Conservation (phyloP, 64 coral and sea anemone genomes). For the Trachythela sp. region DNA sequence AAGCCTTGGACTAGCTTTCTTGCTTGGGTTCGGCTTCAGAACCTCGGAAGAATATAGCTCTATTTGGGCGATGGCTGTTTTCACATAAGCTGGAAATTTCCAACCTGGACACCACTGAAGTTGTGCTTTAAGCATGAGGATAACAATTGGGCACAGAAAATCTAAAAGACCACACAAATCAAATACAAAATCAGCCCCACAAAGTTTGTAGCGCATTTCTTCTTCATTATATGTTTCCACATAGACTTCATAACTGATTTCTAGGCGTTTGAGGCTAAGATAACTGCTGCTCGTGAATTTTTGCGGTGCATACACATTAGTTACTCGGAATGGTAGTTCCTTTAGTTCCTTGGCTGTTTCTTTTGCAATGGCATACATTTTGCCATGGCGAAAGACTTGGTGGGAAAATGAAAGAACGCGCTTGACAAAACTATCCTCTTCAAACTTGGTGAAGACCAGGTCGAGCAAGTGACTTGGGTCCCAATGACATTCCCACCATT, state of each 20-base stretch:
- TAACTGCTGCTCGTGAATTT: slow-evolving; percentile 12
- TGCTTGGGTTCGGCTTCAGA: neutral
- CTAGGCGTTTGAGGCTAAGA: neutral
- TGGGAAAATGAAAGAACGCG: neutral
- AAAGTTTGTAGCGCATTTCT: slow-evolving; percentile 8
- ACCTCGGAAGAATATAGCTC: neutral
- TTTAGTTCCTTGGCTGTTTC: neutral
- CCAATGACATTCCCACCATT: slow-evolving; percentile 18
- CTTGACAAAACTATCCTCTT: neutral
- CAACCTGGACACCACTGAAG: slow-evolving; percentile 21
- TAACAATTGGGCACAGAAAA: neutral
- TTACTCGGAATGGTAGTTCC: neutral
- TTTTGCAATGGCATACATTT: slow-evolving; percentile 2
- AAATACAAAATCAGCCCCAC: slow-evolving; percentile 12
- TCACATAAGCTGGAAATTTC: slow-evolving; percentile 14
- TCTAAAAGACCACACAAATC: slow-evolving; percentile 14
- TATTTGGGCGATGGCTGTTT: slow-evolving; percentile 1
- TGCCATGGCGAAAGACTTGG: neutral
- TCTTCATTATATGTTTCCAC: slow-evolving; percentile 17
- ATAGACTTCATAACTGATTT: slow-evolving; percentile 9
- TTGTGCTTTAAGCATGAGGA: slow-evolving; percentile 16
- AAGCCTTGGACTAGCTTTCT: slow-evolving; percentile 19
- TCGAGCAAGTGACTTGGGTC: neutral
- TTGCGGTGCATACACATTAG: slow-evolving; percentile 4
- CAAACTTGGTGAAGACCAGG: neutral